Evolutionary conservation across 2,113 vertebrate species (phyloP).

Genomic region (Cavia porcellus): DNA sequence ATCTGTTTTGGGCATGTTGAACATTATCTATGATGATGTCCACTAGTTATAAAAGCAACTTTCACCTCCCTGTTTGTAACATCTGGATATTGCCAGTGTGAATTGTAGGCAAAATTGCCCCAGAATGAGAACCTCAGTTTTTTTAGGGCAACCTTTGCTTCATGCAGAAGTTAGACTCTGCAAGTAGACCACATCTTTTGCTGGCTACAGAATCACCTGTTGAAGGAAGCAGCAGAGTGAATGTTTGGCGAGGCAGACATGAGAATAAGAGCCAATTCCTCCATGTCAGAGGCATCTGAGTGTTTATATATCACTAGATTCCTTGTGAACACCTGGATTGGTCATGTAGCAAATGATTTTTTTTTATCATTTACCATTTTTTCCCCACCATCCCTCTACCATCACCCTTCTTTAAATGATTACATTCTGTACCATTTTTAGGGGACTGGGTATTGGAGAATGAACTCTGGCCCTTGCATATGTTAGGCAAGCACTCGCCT

Average conservation of each 20-base stretch:
- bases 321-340: not conserved
- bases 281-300: not conserved
- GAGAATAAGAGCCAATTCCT: not conserved
- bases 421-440: not conserved
- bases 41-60: too few relatives aligned
- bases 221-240: not conserved
- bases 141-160: not conserved
- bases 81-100: not conserved
- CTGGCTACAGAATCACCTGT: not conserved
- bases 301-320: not conserved
- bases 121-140: not conserved
- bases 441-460: not conserved
- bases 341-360: not conserved
- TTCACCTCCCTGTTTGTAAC: not conserved
- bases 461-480: not conserved
- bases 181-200: not conserved
- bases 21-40: not conserved
- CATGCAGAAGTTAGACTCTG: not conserved
- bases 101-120: not conserved
- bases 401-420: not conserved
- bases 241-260: not conserved
- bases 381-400: not conserved
- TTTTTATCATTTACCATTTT: not conserved
- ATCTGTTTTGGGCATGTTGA: not conserved
- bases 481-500: not conserved